Conservation (phyloP, 2,888 invertebrate species). For the Linnaemya tessellans region DNA sequence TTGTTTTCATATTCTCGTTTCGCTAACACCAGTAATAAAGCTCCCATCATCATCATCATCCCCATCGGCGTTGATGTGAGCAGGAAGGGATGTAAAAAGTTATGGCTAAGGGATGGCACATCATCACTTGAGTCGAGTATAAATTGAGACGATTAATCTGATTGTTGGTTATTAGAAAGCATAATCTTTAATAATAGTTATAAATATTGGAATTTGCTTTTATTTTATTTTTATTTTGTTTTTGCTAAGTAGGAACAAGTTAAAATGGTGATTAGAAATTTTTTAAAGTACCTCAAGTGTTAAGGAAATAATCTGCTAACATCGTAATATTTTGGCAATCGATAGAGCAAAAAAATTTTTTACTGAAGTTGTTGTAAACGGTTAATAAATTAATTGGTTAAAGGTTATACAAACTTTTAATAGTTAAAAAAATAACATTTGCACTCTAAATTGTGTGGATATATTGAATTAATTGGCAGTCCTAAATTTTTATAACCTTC, state of each 20-base stretch:
- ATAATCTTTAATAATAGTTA: slow-evolving; percentile 65
- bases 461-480: too few species aligned
- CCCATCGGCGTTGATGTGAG: slow-evolving; percentile 12
- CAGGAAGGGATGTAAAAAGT: neutral
- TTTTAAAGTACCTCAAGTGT: neutral
- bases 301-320: neutral
- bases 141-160: slow-evolving; percentile 70
- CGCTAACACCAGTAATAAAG: neutral
- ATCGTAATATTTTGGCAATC: neutral
- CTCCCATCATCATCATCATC: neutral
- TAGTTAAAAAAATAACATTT: too few species aligned
- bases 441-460: too few species aligned
- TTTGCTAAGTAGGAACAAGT: neutral
- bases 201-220: slow-evolving; percentile 28
- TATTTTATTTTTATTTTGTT: neutral
- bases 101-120: slow-evolving; percentile 20
- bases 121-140: slow-evolving; percentile 60
- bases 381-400: too few species aligned
- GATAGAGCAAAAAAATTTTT: neutral
- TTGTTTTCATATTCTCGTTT: slow-evolving; percentile 9
- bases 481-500: too few species aligned
- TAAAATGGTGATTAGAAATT: neutral
- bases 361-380: too few species aligned
- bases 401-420: too few species aligned
- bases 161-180: slow-evolving; percentile 68